A percentile compares a stretch with the other conserved stretches of the same genome.
These are phyloP conservation scores for Ichneumoninae sp. DNA, from an alignment of 2,888 invertebrate species.

Conservation along the genomic window DNA sequence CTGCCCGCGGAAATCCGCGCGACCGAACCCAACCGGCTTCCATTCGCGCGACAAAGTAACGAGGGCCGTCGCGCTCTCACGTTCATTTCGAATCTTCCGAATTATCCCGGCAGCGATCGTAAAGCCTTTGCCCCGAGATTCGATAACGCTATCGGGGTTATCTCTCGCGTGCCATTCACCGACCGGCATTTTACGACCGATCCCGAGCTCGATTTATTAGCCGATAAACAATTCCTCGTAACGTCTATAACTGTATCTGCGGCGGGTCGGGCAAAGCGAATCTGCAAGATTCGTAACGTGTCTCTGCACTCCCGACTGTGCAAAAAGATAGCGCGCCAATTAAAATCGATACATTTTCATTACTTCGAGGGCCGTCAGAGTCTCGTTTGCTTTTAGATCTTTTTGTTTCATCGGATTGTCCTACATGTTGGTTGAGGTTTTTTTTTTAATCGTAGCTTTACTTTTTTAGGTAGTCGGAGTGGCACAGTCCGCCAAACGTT, in stretches of 20 bases:
- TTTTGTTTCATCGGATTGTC: not conserved
- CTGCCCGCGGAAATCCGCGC: conserved; percentile 20
- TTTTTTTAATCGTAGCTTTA: not conserved
- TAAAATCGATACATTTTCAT: not conserved
- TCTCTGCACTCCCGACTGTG: not conserved
- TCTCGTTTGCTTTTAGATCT: not conserved
- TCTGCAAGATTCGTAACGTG: conserved; percentile 12
- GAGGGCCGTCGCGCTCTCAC: conserved; percentile 53
- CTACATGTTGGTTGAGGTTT: not conserved
- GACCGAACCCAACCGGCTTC: conserved; percentile 6
- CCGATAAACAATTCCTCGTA: conserved; percentile 37
- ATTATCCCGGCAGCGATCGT: conserved; percentile 65
- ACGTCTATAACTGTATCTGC: conserved; percentile 6
- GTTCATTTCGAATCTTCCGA: conserved; percentile 66
- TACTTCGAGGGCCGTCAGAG: not conserved
- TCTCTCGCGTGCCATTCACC: conserved; percentile 23
- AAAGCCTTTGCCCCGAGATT: conserved; percentile 54
- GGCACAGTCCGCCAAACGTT: too few species aligned
- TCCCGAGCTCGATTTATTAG: conserved; percentile 51
- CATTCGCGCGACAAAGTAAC: conserved; percentile 56
- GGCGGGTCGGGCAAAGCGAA: not conserved
- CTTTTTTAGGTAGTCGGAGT: too few species aligned
- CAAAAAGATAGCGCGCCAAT: not conserved
- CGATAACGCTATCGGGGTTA: conserved; percentile 25
- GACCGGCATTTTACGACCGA: conserved; percentile 50